Conservation (phyloP, 2,888 invertebrate species). For the Campoplex capitator region DNA sequence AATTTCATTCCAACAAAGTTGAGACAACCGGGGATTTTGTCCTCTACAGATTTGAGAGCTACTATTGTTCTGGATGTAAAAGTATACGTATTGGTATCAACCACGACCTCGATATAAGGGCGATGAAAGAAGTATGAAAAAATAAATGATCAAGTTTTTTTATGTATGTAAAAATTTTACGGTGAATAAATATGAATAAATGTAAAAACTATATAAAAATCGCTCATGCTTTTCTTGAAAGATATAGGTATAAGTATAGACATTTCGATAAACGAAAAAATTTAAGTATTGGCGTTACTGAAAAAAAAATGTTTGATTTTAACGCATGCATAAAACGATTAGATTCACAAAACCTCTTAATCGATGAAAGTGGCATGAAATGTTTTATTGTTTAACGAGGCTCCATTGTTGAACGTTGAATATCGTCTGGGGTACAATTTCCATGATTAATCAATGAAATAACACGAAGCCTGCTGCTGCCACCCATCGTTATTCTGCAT, state of each 20-base stretch:
- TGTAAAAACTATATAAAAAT: too few species aligned
- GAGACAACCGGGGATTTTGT: background rate
- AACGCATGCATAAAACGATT: background rate
- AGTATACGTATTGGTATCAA: too few species aligned
- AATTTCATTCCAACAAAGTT: background rate
- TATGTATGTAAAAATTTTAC: background rate
- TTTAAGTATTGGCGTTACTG: background rate
- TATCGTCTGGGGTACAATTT: conserved; percentile 20
- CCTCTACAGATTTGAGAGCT: background rate
- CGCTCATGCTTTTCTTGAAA: too few species aligned
- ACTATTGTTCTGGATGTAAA: background rate
- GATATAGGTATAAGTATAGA: too few species aligned
- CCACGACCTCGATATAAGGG: background rate
- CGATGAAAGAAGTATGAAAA: background rate
- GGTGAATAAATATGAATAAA: background rate
- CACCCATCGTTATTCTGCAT: background rate
- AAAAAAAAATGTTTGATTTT: background rate
- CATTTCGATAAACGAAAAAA: background rate
- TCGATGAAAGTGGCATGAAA: background rate
- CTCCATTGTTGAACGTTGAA: background rate
- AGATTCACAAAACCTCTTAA: background rate
- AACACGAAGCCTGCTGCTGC: background rate
- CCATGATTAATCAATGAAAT: conserved; percentile 14
- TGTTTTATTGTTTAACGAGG: background rate
- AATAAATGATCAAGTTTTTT: background rate